A percentile compares a stretch with the other conserved stretches of the same genome.
Evolutionary conservation across 1,140 invertebrate species (phyloP).

Genomic region (Trachymyrmex cornetzi): DNA sequence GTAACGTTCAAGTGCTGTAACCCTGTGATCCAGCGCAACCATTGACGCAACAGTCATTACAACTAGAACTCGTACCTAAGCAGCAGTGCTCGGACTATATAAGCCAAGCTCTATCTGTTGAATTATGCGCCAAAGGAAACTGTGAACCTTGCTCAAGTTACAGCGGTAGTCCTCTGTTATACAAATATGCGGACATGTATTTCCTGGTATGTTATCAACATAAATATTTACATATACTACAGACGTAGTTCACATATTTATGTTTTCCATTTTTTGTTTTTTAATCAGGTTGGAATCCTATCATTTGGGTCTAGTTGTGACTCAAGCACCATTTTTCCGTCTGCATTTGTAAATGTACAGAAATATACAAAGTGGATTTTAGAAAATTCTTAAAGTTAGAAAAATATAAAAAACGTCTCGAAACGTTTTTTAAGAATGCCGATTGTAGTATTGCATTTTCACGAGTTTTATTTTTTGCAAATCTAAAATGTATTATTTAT

Average conservation of each 20-base stretch:
- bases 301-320: constrained; percentile 78
- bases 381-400: constrained; percentile 69
- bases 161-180: constrained; percentile 78
- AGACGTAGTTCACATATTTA: constrained; percentile 27
- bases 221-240: constrained; percentile 47
- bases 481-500: constrained; percentile 74
- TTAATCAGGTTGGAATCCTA: constrained; percentile 77
- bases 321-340: constrained; percentile 66
- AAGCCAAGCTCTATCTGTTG: constrained; percentile 72
- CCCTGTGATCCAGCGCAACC: constrained; percentile 66
- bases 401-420: neutral
- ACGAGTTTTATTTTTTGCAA: constrained; percentile 30
- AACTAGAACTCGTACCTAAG: constrained; percentile 71
- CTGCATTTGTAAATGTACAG: constrained; percentile 77
- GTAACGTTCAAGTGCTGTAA: constrained; percentile 35
- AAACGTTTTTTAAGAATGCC: constrained; percentile 14
- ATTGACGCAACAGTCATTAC: constrained; percentile 70
- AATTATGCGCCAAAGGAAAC: constrained; percentile 77
- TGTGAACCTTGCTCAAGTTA: constrained; percentile 77
- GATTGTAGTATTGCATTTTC: constrained; percentile 11
- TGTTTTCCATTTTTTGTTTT: constrained; percentile 17
- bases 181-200: constrained; percentile 69
- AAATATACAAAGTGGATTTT: constrained; percentile 78
- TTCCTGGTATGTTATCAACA: constrained; percentile 74
- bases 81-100: constrained; percentile 74